Conservation (phyloP, 2,113 vertebrate species). For the Hyla sarda region DNA sequence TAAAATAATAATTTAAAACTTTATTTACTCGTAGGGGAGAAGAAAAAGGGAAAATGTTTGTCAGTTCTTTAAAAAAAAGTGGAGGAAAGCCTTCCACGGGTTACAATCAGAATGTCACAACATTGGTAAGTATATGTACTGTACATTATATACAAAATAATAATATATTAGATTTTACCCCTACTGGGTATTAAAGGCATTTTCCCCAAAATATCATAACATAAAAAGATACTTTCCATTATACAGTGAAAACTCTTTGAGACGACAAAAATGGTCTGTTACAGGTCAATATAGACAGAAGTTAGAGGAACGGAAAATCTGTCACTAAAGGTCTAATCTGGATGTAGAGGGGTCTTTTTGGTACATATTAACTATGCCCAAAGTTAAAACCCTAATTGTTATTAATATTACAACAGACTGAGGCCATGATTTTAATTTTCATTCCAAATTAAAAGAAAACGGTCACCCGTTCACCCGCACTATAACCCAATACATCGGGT, state of each 20-base stretch:
- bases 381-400: too few species aligned
- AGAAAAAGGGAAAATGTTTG: constrained; percentile 74
- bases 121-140: constrained; percentile 70
- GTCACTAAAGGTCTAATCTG: too few species aligned
- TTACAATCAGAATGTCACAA: constrained; percentile 65
- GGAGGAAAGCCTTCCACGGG: constrained; percentile 66
- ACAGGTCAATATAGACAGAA: not conserved
- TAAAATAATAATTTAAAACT: too few species aligned
- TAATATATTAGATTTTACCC: not conserved
- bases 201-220: not conserved
- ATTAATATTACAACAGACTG: too few species aligned
- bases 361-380: too few species aligned
- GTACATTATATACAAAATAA: not conserved
- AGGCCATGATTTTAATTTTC: too few species aligned
- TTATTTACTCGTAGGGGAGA: constrained; percentile 72
- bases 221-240: not conserved
- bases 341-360: too few species aligned
- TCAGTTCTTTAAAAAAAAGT: constrained; percentile 69
- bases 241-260: not conserved
- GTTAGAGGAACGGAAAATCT: not conserved
- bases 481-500: too few species aligned
- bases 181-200: not conserved
- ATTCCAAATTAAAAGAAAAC: too few species aligned
- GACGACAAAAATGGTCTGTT: not conserved
- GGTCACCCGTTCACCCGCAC: too few species aligned